Conservation (phyloP, 2,888 invertebrate species). For the Metellina segmentata region DNA sequence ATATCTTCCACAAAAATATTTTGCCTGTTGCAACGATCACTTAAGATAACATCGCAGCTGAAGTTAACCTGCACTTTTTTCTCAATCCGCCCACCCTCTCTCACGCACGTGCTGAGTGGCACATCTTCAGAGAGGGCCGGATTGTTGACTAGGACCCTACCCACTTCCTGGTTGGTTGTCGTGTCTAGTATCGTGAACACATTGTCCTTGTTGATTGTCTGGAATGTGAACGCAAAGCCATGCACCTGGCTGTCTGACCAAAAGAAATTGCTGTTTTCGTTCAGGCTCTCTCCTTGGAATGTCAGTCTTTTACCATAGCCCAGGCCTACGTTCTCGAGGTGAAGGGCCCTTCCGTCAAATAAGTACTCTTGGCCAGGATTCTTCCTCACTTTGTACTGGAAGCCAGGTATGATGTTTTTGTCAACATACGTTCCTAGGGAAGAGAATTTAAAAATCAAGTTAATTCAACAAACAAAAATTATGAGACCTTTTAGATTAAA, state of each 20-base stretch:
- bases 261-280: constrained; percentile 87
- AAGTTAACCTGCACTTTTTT: constrained; percentile 53
- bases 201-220: constrained; percentile 86
- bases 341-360: constrained; percentile 86
- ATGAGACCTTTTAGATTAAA: not conserved
- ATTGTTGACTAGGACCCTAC: constrained; percentile 42
- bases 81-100: constrained; percentile 34
- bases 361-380: constrained; percentile 85
- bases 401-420: constrained; percentile 87
- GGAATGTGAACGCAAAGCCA: constrained; percentile 88
- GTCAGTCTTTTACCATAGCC: constrained; percentile 88
- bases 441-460: constrained; percentile 1
- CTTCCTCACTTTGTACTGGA: constrained; percentile 87
- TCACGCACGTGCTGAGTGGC: constrained; percentile 20
- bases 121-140: constrained; percentile 1
- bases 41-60: constrained; percentile 45
- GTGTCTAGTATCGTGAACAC: constrained; percentile 82
- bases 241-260: constrained; percentile 89
- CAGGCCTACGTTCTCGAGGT: constrained; percentile 86
- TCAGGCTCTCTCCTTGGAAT: constrained; percentile 86
- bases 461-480: not conserved
- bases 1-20: constrained; percentile 55
- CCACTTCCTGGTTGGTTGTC: not conserved
- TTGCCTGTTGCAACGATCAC: constrained; percentile 8
- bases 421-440: constrained; percentile 88